Evolutionary conservation across 2,113 vertebrate genomes (phyloP), one percentile per base, ranked within the genome.

Genomic region (Ophiodon elongatus): DNA sequence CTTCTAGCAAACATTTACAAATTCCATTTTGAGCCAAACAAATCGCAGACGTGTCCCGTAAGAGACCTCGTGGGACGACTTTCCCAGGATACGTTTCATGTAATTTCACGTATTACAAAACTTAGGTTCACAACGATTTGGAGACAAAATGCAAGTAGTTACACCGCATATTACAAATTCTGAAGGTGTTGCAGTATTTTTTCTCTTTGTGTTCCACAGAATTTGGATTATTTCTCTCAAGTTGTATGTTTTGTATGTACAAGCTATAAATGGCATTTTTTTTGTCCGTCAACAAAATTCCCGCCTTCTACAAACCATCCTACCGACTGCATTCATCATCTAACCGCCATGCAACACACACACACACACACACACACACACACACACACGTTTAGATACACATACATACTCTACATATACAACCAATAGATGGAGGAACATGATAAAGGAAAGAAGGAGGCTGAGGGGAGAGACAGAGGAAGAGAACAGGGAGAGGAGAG

Each of bases 1-100:
- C 87, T 81, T 15, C 82, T 45, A 82, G 86, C 74, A 80, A 88
- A 84, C 85, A 88, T 88, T 76, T 47, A 73, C 82, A 87, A 88
- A 87, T 76, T 88, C 45, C 80, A 17, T 71, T 62, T 25, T 73
- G 31, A 37, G 85, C 74, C 84, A 71, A 15, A 86, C 88, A 90
- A 92, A 89, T 75, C 7, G 74, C 71, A 76, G 77, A 56, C 52
- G 84, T 64, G 85, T 85, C 69, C 60, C 3, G 73, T 41, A 80
- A 77, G 62, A 80, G 76, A 82, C 31, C 88, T 76, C 83, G 27
- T 62, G 80, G 84, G 88, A 86, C n/a, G 3, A 70, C 39, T 23
- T 82, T 43, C 41, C 73, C 85, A 8, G 64, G 62, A 73, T 27
- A 37, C 41, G 79, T 52, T 35, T 23, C 47, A 76, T 60, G 64